These are phyloP conservation scores for Eupithecia vulgata DNA, from an alignment of 2,888 invertebrate species.

Conservation along the genomic window DNA sequence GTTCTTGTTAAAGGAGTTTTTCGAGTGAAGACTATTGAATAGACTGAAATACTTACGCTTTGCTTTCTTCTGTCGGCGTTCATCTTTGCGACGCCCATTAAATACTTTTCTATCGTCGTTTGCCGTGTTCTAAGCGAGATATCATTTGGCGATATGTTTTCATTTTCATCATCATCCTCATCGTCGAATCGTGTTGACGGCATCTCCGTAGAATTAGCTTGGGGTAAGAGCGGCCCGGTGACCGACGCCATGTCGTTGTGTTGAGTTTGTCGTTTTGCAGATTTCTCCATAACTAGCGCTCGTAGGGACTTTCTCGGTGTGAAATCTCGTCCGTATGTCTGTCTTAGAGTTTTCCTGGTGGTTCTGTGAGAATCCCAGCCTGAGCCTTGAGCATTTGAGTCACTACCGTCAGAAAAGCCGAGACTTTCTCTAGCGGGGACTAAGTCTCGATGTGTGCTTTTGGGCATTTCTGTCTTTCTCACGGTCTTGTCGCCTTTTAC, in stretches of 20 bases:
- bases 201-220: slow-evolving; percentile 59
- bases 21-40: not conserved
- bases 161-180: slow-evolving; percentile 41
- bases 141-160: slow-evolving; percentile 51
- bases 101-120: slow-evolving; percentile 56
- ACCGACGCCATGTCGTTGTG: slow-evolving; percentile 51
- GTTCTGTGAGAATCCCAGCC: slow-evolving; percentile 78
- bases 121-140: slow-evolving; percentile 56
- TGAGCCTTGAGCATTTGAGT: slow-evolving; percentile 71
- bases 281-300: slow-evolving; percentile 74
- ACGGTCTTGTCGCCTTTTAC: slow-evolving; percentile 57
- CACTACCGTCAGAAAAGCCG: slow-evolving; percentile 59
- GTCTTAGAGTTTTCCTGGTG: slow-evolving; percentile 70
- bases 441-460: slow-evolving; percentile 52
- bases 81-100: slow-evolving; percentile 62
- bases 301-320: slow-evolving; percentile 71
- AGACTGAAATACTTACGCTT: slow-evolving; percentile 57
- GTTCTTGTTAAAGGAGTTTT: slow-evolving; percentile 1
- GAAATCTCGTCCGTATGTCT: slow-evolving; percentile 74
- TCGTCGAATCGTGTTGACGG: slow-evolving; percentile 45
- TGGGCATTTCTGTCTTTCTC: slow-evolving; percentile 60
- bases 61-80: slow-evolving; percentile 58
- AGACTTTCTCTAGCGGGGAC: slow-evolving; percentile 59
- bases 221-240: slow-evolving; percentile 49
- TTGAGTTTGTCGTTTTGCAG: slow-evolving; percentile 64